Percentiles rank a stretch among this genome's conserved stretches.
These are phyloP conservation scores for Prolemur simus DNA, from an alignment of 2,113 vertebrate genomes.

Conservation along the genomic window DNA sequence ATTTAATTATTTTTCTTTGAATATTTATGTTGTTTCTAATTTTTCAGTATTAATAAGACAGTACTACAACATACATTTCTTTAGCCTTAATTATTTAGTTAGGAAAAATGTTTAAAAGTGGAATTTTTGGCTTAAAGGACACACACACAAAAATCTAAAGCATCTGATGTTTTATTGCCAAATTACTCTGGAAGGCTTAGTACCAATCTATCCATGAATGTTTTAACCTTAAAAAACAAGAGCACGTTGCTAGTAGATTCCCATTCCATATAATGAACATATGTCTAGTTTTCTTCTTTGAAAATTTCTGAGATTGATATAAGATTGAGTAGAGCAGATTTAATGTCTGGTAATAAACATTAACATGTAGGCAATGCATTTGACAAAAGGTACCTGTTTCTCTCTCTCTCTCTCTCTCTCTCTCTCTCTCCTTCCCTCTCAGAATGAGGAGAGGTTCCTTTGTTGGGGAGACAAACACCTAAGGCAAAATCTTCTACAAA, in stretches of 20 bases:
- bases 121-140: neutral
- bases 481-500: neutral
- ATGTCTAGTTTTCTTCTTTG: neutral
- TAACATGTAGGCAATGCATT: neutral
- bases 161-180: neutral
- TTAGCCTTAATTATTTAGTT: neutral
- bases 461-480: neutral
- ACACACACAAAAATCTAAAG: neutral
- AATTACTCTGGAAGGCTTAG: neutral
- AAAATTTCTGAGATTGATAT: neutral
- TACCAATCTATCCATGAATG: neutral
- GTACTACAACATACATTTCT: neutral
- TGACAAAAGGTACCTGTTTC: neutral
- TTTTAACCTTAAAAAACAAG: neutral
- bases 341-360: neutral
- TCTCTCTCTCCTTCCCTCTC: neutral
- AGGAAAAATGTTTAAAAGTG: neutral
- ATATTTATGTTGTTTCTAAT: neutral
- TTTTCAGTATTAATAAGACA: neutral
- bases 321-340: neutral
- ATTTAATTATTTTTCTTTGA: neutral
- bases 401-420: neutral
- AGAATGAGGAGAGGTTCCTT: neutral
- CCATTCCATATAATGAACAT: neutral
- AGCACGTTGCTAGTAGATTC: neutral